These are phyloP conservation scores for Ectemnius cavifrons DNA, from an alignment of 2,888 invertebrate genomes.

Conservation along the genomic window DNA sequence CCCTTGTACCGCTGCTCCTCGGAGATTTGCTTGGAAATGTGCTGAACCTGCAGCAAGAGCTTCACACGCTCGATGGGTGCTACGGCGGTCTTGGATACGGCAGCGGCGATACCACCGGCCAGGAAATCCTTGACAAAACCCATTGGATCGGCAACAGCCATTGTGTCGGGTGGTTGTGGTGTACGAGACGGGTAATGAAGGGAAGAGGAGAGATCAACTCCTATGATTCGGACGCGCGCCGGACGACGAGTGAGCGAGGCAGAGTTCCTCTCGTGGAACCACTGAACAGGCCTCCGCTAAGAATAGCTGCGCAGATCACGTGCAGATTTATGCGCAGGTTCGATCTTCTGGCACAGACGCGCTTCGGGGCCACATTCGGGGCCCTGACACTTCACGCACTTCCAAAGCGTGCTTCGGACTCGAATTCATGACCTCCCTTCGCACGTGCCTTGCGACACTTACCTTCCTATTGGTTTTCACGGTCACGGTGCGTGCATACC, in stretches of 20 bases:
- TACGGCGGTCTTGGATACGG: constrained; percentile 95
- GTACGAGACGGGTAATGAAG: constrained; percentile 65
- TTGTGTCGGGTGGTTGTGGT: constrained; percentile 62
- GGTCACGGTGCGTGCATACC: constrained; percentile 28
- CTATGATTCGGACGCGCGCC: constrained; percentile 80
- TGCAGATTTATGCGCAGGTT: constrained; percentile 71
- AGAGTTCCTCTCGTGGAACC: constrained; percentile 63
- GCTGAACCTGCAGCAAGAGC: constrained; percentile 95
- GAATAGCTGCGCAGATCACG: constrained; percentile 77
- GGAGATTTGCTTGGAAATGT: constrained; percentile 93
- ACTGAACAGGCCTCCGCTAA: constrained; percentile 73
- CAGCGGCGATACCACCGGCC: constrained; percentile 95
- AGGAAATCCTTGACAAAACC: constrained; percentile 93
- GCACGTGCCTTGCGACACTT: constrained; percentile 37
- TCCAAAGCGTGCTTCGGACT: constrained; percentile 45
- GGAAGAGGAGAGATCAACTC: constrained; percentile 69
- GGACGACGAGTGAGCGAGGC: constrained; percentile 79
- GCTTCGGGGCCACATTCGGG: constrained; percentile 63
- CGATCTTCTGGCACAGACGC: constrained; percentile 51
- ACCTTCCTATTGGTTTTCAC: constrained; percentile 33
- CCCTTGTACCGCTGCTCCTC: constrained; percentile 94
- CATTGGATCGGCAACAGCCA: constrained; percentile 85
- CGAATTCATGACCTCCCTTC: constrained; percentile 59
- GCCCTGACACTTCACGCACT: constrained; percentile 65
- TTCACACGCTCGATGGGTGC: constrained; percentile 98